A percentile compares a stretch with the other conserved stretches of the same genome.
Evolutionary conservation across 2,888 invertebrate species (phyloP).

Genomic region (Desoria tigrina): DNA sequence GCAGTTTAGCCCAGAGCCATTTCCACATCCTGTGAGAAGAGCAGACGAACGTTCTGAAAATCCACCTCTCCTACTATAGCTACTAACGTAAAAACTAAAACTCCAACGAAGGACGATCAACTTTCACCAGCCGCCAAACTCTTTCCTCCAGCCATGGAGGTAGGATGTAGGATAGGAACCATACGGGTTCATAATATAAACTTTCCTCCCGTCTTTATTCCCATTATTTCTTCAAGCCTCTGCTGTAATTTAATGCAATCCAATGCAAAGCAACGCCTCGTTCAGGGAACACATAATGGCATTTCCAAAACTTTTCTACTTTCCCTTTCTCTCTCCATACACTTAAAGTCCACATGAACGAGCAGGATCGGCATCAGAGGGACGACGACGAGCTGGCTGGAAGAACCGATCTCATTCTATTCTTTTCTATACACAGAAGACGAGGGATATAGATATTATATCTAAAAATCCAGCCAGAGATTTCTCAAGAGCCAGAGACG

Average conservation of each 20-base stretch:
- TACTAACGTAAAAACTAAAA: no score
- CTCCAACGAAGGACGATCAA: no score
- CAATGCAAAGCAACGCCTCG: constrained; percentile 20
- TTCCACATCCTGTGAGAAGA: no score
- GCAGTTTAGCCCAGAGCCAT: no score
- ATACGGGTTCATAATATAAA: background rate
- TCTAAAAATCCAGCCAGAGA: background rate
- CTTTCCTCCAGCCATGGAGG: background rate
- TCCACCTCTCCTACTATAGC: no score
- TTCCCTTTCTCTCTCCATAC: constrained; percentile 9
- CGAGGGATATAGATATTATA: no score
- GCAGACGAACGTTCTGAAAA: no score
- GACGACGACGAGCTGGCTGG: no score
- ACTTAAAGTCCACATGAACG: constrained; percentile 8
- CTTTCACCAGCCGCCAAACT: background rate
- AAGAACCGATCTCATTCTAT: no score
- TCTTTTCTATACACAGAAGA: no score
- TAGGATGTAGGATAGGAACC: background rate
- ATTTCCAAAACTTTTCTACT: constrained; percentile 25
- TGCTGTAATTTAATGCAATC: constrained; percentile 25
- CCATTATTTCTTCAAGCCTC: background rate
- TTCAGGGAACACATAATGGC: constrained; percentile 25
- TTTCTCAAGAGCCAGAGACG: background rate
- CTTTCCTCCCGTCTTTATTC: background rate
- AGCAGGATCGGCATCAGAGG: background rate